A percentile compares a stretch with the other conserved stretches of the same genome.
Conservation (phyloP, 2,113 vertebrate species). For the Lamprotornis superbus region DNA sequence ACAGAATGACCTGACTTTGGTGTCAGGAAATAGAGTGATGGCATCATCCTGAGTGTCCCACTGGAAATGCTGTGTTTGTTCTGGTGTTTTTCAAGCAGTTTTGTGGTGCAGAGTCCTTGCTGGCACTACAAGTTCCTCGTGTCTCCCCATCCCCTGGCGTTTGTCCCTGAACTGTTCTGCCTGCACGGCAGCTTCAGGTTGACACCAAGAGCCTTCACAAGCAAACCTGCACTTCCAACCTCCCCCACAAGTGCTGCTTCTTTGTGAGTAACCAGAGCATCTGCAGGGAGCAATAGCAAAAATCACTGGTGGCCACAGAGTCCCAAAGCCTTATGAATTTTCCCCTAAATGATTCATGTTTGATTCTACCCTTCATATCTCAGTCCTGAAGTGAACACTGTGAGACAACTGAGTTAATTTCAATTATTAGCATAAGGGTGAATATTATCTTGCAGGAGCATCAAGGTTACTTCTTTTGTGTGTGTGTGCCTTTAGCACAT, state of each 20-base stretch:
- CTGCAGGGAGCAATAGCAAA: neutral
- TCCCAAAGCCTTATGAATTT: neutral
- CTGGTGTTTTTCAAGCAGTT: neutral
- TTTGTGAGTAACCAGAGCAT: neutral
- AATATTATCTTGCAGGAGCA: neutral
- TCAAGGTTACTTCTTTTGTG: neutral
- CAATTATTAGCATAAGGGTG: neutral
- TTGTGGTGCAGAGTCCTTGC: neutral
- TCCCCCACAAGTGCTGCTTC: neutral
- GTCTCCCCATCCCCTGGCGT: neutral
- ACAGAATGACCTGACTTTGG: neutral
- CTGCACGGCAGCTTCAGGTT: neutral
- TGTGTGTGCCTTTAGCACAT: neutral
- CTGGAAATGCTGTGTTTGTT: neutral
- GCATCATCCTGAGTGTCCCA: neutral
- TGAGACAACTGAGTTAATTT: neutral
- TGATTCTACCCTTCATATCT: neutral
- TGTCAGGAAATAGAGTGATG: neutral
- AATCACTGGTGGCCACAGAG: neutral
- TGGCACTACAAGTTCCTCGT: neutral
- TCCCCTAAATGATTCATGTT: neutral
- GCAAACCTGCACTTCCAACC: neutral
- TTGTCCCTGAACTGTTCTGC: neutral
- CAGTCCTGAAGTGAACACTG: accelerated
- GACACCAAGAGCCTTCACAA: neutral